These are phyloP conservation scores for Paramisgurnus dabryanus DNA, from an alignment of 2,113 vertebrate genomes.

Conservation along the genomic window DNA sequence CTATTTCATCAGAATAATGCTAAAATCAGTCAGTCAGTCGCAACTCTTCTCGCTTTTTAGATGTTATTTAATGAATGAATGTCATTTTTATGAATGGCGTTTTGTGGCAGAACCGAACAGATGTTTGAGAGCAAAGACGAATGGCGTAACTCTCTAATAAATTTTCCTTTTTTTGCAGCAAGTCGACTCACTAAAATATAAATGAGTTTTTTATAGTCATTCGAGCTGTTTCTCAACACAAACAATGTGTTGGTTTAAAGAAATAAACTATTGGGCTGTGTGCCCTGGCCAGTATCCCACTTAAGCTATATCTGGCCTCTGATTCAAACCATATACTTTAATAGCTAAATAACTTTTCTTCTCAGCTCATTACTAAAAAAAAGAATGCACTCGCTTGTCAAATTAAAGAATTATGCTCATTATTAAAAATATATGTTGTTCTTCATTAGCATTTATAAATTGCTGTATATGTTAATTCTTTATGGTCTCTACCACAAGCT, in stretches of 20 bases:
- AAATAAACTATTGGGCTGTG: neutral
- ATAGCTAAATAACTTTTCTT: neutral
- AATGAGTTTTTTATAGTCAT: neutral
- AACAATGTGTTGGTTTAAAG: neutral
- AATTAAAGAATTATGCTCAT: neutral
- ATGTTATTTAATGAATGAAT: neutral
- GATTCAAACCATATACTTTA: neutral
- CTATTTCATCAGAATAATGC: neutral
- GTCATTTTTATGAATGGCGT: neutral
- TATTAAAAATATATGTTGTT: neutral
- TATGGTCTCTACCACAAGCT: neutral
- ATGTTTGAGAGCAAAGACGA: constrained; percentile 17
- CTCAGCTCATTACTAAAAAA: neutral
- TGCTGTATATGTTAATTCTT: neutral
- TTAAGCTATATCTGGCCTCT: neutral
- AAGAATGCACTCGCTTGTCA: neutral
- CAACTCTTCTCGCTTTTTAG: neutral
- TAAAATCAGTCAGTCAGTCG: neutral
- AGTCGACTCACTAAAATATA: neutral
- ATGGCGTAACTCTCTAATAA: neutral
- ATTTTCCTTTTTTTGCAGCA: neutral
- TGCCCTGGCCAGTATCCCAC: neutral
- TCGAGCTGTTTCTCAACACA: neutral
- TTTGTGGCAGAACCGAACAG: neutral
- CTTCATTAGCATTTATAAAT: neutral